Percentiles rank a stretch among this genome's conserved stretches.
These are phyloP conservation scores for Recurvirostra avosetta DNA, from an alignment of 2,113 vertebrate genomes.

Conservation along the genomic window DNA sequence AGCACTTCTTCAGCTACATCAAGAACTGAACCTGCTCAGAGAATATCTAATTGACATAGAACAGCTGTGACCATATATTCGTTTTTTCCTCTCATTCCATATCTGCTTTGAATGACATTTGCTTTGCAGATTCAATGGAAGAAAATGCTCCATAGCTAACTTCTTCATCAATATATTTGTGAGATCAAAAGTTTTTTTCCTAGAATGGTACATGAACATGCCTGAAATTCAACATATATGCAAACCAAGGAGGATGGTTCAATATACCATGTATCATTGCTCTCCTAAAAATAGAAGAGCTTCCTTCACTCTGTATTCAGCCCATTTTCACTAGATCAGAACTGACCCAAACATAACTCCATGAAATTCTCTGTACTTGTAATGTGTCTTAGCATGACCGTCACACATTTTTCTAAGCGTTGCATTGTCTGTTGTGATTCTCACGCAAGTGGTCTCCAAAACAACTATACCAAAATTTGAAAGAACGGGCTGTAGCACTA, in stretches of 20 bases:
- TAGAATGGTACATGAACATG: neutral
- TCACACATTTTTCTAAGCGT: neutral
- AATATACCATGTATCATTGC: neutral
- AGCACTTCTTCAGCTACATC: neutral
- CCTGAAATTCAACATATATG: neutral
- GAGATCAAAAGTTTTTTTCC: neutral
- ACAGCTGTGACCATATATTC: neutral
- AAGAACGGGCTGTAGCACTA: neutral
- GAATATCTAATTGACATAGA: neutral
- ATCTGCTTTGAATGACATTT: neutral
- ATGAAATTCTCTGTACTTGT: neutral
- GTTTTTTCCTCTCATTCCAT: neutral
- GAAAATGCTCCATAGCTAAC: neutral
- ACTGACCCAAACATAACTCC: neutral
- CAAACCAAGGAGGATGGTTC: neutral
- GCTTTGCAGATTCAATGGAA: neutral
- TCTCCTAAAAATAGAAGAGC: neutral
- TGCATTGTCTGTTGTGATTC: neutral
- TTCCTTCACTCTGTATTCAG: neutral
- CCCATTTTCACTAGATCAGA: neutral
- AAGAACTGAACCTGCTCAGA: neutral
- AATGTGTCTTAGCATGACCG: neutral
- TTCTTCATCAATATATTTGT: neutral
- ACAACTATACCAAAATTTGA: neutral
- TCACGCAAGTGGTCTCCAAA: neutral